Conservation (phyloP, 2,888 invertebrate genomes). For the Asteroscopus sphinx region DNA sequence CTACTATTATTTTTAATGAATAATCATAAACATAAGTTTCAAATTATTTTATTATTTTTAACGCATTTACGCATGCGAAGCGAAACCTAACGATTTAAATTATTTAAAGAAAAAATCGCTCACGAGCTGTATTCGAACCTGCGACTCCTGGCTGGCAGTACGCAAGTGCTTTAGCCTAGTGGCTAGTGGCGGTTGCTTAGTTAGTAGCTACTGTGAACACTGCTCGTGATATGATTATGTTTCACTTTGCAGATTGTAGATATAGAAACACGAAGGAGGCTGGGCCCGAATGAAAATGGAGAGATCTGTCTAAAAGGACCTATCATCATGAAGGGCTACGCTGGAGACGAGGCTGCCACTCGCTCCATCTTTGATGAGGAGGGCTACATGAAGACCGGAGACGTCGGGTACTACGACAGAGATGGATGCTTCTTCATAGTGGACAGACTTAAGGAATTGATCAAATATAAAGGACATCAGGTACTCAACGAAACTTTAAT, state of each 20-base stretch:
- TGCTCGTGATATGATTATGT: too few relatives aligned
- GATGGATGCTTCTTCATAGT: conserved; percentile 79
- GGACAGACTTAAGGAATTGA: conserved; percentile 78
- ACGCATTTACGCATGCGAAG: too few relatives aligned
- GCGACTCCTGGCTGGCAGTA: too few relatives aligned
- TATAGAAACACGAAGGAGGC: conserved; percentile 63
- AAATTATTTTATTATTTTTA: too few relatives aligned
- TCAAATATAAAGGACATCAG: conserved; percentile 86
- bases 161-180: too few relatives aligned
- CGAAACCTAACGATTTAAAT: too few relatives aligned
- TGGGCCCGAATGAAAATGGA: conserved; percentile 70
- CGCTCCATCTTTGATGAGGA: conserved; percentile 71
- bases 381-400: conserved; percentile 78
- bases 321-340: conserved; percentile 75
- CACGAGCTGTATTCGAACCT: too few relatives aligned
- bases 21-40: too few relatives aligned
- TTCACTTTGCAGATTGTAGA: conserved; percentile 76
- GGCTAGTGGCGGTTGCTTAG: too few relatives aligned
- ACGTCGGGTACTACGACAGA: conserved; percentile 79
- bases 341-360: conserved; percentile 67
- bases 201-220: too few relatives aligned
- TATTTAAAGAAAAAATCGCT: too few relatives aligned
- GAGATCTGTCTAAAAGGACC: conserved; percentile 77
- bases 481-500: conserved; percentile 67
- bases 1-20: too few relatives aligned